phyloP scores from a whole-genome alignment of 2,113 vertebrate genomes.

The Hippocampus barbouri region DNA sequence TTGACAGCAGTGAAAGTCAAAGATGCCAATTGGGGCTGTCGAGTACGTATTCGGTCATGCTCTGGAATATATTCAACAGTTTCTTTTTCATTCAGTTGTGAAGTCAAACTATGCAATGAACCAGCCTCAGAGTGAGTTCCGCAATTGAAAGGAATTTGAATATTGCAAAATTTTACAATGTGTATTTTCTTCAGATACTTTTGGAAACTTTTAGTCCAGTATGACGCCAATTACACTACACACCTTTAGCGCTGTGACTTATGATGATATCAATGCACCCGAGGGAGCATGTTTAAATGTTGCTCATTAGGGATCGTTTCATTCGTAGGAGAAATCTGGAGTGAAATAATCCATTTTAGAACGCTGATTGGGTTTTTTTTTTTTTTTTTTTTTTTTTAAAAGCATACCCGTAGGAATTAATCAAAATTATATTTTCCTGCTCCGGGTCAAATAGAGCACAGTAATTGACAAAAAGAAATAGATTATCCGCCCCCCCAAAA shows the following conservation, averaged over 20 bases:
- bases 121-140: neutral
- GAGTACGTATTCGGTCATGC: neutral
- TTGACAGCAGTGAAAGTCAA: constrained; percentile 12
- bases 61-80: neutral
- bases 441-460: neutral
- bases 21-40: constrained; percentile 8
- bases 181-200: neutral
- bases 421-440: neutral
- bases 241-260: no score
- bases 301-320: no score
- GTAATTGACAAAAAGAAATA: neutral
- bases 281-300: no score
- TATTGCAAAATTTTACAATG: neutral
- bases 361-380: neutral
- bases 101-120: neutral
- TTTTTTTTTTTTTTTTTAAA: neutral
- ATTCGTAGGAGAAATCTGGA: no score
- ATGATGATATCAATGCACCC: no score
- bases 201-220: no score
- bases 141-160: neutral
- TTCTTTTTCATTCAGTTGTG: neutral
- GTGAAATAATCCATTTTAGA: neutral
- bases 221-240: no score
- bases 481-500: no score
- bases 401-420: neutral